Base-by-base conservation (phyloP, 1,140 invertebrate species). In the Heliconius hermathena region DNA sequence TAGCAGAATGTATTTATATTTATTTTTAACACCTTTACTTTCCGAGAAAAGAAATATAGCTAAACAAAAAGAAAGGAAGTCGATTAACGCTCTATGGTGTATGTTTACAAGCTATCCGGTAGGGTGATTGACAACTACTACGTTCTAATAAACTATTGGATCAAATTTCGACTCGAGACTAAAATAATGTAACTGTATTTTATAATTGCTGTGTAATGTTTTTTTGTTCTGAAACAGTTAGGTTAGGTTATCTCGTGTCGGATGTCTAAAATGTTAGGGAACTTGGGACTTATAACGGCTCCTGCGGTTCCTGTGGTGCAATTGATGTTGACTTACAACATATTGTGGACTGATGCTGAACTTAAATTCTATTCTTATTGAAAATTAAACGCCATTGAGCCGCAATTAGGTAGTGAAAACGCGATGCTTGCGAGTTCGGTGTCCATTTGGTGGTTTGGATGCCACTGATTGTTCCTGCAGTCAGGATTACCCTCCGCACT, bases 61-160 rank as follows among this genome's bases (percentile, higher is more conserved):
- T 85, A 87, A 90, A 74, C 87, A 84, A 85, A 86, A 87, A 87
- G 85, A 89, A 89, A 85, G 89, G 89, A 87, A 88, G 80, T 88
- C 83, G 83, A 84, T 83, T 84, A 84, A 85, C 85, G 83, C 78
- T 81, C 82, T 66, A 74, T 78, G 78, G 83, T 84, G 77, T 88
- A 87, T 88, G 88, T 90, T 89, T 90, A 87, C 86, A 76, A 81
- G 83, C 72, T 54, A 78, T 76, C 71, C 82, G 80, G 73, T 73
- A 80, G 60, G 74, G 70, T 80, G 79, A 80, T 80, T 80, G 80
- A 81, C 76, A 81, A 78, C 73, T 73, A 66, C 60, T 26, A 66
- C 60, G 60, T 66, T 66, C 60, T 16, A 66, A 66, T 66, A 66
- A 66, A 29, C 60, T 66, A 66, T 66, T 66, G 26, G 60, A 66